These are phyloP conservation scores for Halisarca cf. caerulea DNA, from an alignment of 37 sponge, comb jelly and placozoan species.

Conservation along the genomic window DNA sequence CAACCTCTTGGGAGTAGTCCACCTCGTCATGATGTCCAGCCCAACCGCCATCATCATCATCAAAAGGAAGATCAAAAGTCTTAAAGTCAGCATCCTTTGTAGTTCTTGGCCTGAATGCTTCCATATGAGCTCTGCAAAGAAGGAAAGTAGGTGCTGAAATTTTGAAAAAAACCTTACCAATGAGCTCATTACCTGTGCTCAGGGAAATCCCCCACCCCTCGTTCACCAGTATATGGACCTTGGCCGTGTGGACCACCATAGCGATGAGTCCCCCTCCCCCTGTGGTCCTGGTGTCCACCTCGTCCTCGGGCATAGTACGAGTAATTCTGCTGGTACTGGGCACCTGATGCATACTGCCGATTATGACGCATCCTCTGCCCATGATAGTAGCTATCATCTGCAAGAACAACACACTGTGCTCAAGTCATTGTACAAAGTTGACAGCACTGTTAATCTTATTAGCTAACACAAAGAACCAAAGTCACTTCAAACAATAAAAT, in stretches of 20 bases:
- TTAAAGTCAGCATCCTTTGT: slow-evolving; percentile 67
- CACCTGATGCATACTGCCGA: not conserved
- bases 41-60: slow-evolving; percentile 87
- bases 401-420: too few relatives aligned
- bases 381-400: not conserved
- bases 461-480: too few relatives aligned
- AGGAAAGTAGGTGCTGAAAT: too few relatives aligned
- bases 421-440: too few relatives aligned
- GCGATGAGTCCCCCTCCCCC: not conserved
- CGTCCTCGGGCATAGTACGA: not conserved
- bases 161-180: too few relatives aligned
- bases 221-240: not conserved
- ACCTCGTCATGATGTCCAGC: slow-evolving; percentile 88
- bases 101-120: slow-evolving; percentile 43
- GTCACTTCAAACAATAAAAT: too few relatives aligned
- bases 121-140: too few relatives aligned
- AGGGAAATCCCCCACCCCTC: too few relatives aligned
- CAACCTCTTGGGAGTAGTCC: slow-evolving; percentile 80
- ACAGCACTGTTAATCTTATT: too few relatives aligned
- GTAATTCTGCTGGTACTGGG: not conserved
- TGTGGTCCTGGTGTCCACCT: not conserved
- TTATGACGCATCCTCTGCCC: not conserved
- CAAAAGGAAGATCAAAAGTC: slow-evolving; percentile 56
- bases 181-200: too few relatives aligned
- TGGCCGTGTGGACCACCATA: not conserved